Evolutionary conservation across 2,797 vertebrate species (phyloP).

Genomic region (Catamblyrhynchus diadema): DNA sequence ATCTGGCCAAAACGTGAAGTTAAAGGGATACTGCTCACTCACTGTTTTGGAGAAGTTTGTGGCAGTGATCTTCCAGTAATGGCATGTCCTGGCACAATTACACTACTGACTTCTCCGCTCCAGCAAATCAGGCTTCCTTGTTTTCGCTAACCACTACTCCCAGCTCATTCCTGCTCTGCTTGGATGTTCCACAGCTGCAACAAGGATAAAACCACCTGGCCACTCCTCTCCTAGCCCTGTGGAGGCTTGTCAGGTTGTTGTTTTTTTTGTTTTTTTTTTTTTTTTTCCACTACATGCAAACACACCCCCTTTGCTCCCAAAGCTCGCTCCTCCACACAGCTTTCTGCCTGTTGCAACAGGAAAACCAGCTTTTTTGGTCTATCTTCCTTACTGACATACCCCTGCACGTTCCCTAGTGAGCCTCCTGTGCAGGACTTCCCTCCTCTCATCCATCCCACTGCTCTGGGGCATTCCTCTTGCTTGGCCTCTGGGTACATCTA

Average conservation of each 20-base stretch:
- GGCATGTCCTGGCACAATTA: neutral
- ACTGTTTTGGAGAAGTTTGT: neutral
- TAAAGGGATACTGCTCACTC: neutral
- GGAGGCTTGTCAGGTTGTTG: rapidly evolving
- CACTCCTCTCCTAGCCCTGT: neutral
- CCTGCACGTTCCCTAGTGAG: neutral
- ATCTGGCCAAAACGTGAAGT: neutral
- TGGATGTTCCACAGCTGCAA: neutral
- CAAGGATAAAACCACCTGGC: neutral
- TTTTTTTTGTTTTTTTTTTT: neutral
- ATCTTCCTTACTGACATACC: neutral
- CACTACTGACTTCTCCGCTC: neutral
- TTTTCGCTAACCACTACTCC: neutral
- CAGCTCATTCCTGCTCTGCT: neutral
- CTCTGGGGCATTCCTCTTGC: neutral
- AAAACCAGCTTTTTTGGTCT: neutral
- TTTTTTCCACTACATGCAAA: neutral
- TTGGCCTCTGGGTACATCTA: neutral
- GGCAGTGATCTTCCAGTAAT: neutral
- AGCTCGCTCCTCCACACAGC: neutral
- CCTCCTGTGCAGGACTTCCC: neutral
- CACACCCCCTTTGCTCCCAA: neutral
- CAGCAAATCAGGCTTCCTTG: neutral
- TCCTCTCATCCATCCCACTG: neutral
- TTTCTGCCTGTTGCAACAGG: neutral